Evolutionary conservation across 2,797 vertebrate genomes (phyloP), one percentile per base, ranked within the genome.

Genomic region (Macropus fuliginosus): DNA sequence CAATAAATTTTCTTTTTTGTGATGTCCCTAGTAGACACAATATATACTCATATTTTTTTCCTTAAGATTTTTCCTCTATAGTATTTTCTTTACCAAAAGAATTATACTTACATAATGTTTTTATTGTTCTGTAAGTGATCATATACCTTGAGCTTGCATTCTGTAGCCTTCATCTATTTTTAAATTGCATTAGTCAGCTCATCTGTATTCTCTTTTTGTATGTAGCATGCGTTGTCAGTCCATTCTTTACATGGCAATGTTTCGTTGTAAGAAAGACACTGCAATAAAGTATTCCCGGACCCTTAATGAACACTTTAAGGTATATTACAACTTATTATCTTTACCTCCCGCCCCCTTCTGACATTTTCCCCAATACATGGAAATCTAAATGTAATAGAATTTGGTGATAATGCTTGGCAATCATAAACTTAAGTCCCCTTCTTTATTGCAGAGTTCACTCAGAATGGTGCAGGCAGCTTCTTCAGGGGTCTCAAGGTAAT

Each of bases 231-330:
- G 99, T 96, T 99, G 99, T 98, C 99, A 99, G 99, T 99, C 99
- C 96, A 98, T 99, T 96, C 98, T 99, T 97, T 99, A 99, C 97
- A 99, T 99, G 99, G 98, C 99, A 24, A 99, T 99, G 99, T 99
- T 99, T 97, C 99, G 98, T 93, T 99, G 99, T 98, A 99, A 99
- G 98, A 99, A 99, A 93, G 99, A 99, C 97, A 98, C 98, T 52
- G 99, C 99, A 66, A 98, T 99, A 91, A 99, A 99, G 98, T 99
- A 99, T 98, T 99, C 99, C 92, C 99, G 99, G 97, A 99, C 99
- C 0, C 99, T 99, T 92, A 98, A 98, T 0, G 99, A 99, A 90
- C 99, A 99, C 98, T 99, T 99, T 98, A 99, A 98, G 98, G 99
- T 99, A 98, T 98, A 96, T 55, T 34, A 4, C 74, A 74, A 27